These are phyloP conservation scores for Miltochrista miniata DNA, from an alignment of 2,888 invertebrate species.

Conservation along the genomic window DNA sequence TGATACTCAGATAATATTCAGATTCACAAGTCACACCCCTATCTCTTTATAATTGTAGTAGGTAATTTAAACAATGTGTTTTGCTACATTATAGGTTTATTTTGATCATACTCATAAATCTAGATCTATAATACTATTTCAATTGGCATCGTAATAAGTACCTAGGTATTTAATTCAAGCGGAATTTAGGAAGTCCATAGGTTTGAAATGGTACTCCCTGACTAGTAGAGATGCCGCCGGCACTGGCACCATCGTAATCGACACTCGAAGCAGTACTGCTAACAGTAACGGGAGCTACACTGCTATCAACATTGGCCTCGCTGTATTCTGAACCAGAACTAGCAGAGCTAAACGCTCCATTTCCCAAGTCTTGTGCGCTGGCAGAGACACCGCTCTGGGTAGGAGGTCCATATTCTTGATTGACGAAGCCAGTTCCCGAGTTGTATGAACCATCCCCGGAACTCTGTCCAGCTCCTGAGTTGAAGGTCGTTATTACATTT, in stretches of 20 bases:
- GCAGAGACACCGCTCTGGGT: not conserved
- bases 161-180: slow-evolving; percentile 34
- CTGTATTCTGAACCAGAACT: slow-evolving; percentile 15
- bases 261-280: slow-evolving; percentile 36
- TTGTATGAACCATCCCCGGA: not conserved
- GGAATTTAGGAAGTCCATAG: slow-evolving; percentile 72
- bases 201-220: slow-evolving; percentile 74
- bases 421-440: not conserved
- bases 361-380: slow-evolving; percentile 15
- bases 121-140: slow-evolving; percentile 11
- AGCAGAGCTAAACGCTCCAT: slow-evolving; percentile 2
- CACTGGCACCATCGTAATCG: slow-evolving; percentile 43
- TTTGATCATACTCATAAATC: not conserved
- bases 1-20: too few species aligned
- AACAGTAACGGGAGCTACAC: slow-evolving; percentile 22
- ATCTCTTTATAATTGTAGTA: too few species aligned
- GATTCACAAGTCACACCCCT: too few species aligned
- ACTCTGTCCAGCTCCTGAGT: slow-evolving; percentile 11
- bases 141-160: slow-evolving; percentile 15
- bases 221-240: slow-evolving; percentile 55
- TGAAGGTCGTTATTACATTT: slow-evolving; percentile 20
- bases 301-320: slow-evolving; percentile 17
- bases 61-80: not conserved
- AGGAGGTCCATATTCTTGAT: not conserved
- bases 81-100: not conserved